Percentiles rank a stretch among this genome's conserved stretches.
Conservation (phyloP, 2,888 invertebrate species). For the Cheilosia vernalis region DNA sequence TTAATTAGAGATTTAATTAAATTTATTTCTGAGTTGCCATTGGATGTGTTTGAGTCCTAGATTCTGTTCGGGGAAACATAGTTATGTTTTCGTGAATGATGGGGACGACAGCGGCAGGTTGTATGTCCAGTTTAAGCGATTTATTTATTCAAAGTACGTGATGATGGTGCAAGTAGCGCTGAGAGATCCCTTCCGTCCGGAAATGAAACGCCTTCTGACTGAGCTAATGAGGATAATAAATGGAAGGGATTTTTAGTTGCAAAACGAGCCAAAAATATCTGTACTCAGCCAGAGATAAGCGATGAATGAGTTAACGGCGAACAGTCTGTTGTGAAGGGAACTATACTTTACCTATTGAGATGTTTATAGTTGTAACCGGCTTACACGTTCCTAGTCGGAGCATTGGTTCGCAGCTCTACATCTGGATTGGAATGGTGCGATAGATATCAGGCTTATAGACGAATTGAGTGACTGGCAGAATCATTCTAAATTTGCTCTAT, state of each 20-base stretch:
- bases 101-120: not conserved
- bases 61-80: constrained; percentile 8
- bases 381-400: no score
- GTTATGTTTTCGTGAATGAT: constrained; percentile 35
- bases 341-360: no score
- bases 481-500: no score
- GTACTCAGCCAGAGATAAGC: not conserved
- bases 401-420: no score
- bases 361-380: no score
- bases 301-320: not conserved
- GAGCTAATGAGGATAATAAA: constrained; percentile 71
- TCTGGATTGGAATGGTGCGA: no score
- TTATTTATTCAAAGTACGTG: constrained; percentile 72
- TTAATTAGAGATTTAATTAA: constrained; percentile 73
- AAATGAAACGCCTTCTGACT: constrained; percentile 63
- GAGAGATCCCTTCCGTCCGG: constrained; percentile 45
- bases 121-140: constrained; percentile 66
- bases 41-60: constrained; percentile 42
- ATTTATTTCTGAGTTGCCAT: constrained; percentile 66
- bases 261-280: constrained; percentile 4
- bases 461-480: no score
- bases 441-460: no score
- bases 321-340: constrained; percentile 32
- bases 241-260: constrained; percentile 57
- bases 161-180: constrained; percentile 33